phyloP scores from a whole-genome alignment of 1,140 invertebrate species.

The Drosophila micromelanica region DNA sequence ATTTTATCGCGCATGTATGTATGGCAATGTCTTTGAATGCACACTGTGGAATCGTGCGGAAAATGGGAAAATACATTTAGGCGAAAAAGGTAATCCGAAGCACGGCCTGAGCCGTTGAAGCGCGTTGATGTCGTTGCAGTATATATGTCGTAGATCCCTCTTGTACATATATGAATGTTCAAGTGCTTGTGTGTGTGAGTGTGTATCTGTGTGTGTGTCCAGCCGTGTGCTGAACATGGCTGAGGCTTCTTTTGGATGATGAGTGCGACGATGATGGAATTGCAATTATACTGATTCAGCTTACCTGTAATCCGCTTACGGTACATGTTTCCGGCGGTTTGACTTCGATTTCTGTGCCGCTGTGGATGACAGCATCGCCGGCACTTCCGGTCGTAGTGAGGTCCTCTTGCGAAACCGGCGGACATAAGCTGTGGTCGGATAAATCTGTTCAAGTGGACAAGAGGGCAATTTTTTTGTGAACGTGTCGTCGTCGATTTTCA shows the following conservation, averaged over 20 bases:
- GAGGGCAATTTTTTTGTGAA: constrained; percentile 56
- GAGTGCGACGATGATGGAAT: constrained; percentile 65
- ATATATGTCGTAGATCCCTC: constrained; percentile 8
- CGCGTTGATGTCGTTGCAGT: constrained; percentile 26
- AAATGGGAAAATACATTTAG: constrained; percentile 63
- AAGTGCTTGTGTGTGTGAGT: not conserved
- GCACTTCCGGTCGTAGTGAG: constrained; percentile 64
- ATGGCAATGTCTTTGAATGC: constrained; percentile 57
- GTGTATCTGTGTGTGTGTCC: constrained; percentile 9
- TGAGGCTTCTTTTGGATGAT: constrained; percentile 46
- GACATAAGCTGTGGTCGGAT: constrained; percentile 74
- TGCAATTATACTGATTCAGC: constrained; percentile 72
- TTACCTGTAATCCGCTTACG: constrained; percentile 86
- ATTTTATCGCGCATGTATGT: constrained; percentile 44
- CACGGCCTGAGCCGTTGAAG: not conserved
- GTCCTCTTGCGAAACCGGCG: constrained; percentile 69
- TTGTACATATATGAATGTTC: not conserved
- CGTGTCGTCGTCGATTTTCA: constrained; percentile 37
- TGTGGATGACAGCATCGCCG: constrained; percentile 66
- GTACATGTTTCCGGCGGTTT: constrained; percentile 84
- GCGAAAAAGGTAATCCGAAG: constrained; percentile 44
- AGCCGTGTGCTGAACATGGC: constrained; percentile 15
- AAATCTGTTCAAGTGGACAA: constrained; percentile 70
- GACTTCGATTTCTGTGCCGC: constrained; percentile 74
- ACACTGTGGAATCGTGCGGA: constrained; percentile 65